Base-by-base conservation (phyloP, 1,140 invertebrate species). In the Zaprionus tsacasi region DNA sequence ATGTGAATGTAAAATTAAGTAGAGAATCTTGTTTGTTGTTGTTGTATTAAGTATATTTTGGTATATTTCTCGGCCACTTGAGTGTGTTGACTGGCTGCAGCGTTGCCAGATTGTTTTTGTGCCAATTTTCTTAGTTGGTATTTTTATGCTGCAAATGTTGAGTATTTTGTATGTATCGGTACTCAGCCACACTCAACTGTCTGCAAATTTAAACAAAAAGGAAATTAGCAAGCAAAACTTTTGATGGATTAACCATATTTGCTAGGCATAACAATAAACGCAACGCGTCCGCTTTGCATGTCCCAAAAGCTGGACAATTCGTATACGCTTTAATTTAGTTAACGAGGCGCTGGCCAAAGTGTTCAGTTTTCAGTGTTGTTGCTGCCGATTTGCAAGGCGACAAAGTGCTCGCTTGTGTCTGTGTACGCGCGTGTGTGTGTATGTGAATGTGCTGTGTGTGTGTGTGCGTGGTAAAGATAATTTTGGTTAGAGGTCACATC, bases 191-290 rank as follows among this genome's bases (percentile, higher is more conserved):
- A 82, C 76, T 70, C 10, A 64, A 30, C 66, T 52, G 75, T 81
- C 70, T 81, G 81, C 78, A 82, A 85, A 81, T 81, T 86, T 81
- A 72, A 87, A 86, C 82, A 82, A 86, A 86, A 87, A 82, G 66
- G 30, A 67, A 72, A 72, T 72, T 72, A 68, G 67, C 72, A 64
- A 75, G 72, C 59, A 64, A 45, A 75, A 50, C 2, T 70, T 57
- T 65, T 54, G 48, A 73, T 54, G 43, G 79, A 68, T 63, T 70
- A 60, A 64, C 50, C 56, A 70, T 59, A 70, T 72, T 54, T 45
- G 25, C 27, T 43, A 17, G 27, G 13, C 5, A 56, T 21, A 21
- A 57, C 13, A 71, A n/a, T 10, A 60, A 56, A 60, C n/a, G 38
- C 38, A 74, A 63, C 70, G 70, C 57, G 58, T 74, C 27, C 25